Percentiles rank a stretch among this genome's conserved stretches.
Conservation (phyloP, 2,113 vertebrate genomes). For the Larimichthys crocea region DNA sequence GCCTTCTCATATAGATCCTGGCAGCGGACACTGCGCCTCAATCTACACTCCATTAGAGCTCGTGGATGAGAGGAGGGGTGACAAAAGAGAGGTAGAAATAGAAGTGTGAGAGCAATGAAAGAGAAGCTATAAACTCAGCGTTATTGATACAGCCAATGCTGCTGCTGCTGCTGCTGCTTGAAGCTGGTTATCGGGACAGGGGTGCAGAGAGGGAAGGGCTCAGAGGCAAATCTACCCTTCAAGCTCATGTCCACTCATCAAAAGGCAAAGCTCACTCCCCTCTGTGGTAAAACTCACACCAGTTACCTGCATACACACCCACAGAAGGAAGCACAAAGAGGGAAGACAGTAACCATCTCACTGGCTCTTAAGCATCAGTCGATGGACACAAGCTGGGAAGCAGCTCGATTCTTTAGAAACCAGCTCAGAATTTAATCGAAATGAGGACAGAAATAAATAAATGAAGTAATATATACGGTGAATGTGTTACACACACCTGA, state of each 20-base stretch:
- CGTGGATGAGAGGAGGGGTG: constrained; percentile 42
- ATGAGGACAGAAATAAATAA: not conserved
- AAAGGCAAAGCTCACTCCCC: constrained; percentile 43
- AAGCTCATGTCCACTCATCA: constrained; percentile 60
- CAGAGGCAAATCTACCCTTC: constrained; percentile 64
- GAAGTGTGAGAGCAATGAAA: constrained; percentile 36
- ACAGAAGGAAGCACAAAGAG: constrained; percentile 6
- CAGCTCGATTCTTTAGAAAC: constrained; percentile 41
- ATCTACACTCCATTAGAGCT: constrained; percentile 78
- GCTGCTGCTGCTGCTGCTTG: constrained; percentile 49
- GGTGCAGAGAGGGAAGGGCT: constrained; percentile 1
- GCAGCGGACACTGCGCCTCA: constrained; percentile 32
- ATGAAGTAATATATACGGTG: not conserved
- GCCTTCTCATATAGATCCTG: constrained; percentile 64
- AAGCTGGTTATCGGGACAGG: constrained; percentile 55
- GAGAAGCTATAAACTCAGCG: constrained; percentile 59
- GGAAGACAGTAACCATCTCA: constrained; percentile 1
- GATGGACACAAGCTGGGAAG: constrained; percentile 50
- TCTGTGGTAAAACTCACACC: constrained; percentile 35
- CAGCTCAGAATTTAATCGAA: not conserved
- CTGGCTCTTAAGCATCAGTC: constrained; percentile 29
- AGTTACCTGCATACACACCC: constrained; percentile 25
- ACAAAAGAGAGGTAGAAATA: constrained; percentile 33
- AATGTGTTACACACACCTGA: not conserved
- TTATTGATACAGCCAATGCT: constrained; percentile 48